Conservation (phyloP, 2,888 invertebrate species). For the Aspidiotus destructor region DNA sequence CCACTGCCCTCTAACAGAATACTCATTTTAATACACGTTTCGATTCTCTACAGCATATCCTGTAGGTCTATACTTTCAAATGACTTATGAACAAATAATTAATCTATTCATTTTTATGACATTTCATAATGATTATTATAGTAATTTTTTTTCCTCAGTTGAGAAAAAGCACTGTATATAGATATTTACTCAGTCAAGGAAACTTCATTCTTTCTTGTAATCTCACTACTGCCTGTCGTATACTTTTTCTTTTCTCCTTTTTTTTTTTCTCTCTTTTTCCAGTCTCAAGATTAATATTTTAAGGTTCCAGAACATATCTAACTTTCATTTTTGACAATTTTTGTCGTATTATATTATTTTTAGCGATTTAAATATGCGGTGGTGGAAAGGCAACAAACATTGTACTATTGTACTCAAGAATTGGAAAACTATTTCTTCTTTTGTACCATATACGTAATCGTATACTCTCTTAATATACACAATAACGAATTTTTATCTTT, state of each 20-base stretch:
- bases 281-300: background rate
- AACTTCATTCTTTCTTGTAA: too few species aligned
- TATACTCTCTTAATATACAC: background rate
- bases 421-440: background rate
- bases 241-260: background rate
- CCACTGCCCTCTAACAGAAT: conserved; percentile 18
- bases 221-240: background rate
- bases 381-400: conserved; percentile 12
- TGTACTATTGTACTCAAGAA: background rate
- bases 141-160: too few species aligned
- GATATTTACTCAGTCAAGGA: too few species aligned
- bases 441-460: conserved; percentile 1
- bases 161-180: too few species aligned
- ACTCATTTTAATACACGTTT: background rate
- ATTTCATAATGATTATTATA: too few species aligned
- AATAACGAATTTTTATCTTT: too few species aligned
- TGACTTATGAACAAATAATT: too few species aligned
- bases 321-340: conserved; percentile 9
- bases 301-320: background rate
- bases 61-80: too few species aligned
- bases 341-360: background rate
- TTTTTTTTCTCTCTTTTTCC: background rate
- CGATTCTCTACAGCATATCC: too few species aligned
- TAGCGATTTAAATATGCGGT: conserved; percentile 5
- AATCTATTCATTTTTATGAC: too few species aligned